Base-by-base conservation (phyloP, 2,888 invertebrate genomes). In the Chymomyza fuscimana region DNA sequence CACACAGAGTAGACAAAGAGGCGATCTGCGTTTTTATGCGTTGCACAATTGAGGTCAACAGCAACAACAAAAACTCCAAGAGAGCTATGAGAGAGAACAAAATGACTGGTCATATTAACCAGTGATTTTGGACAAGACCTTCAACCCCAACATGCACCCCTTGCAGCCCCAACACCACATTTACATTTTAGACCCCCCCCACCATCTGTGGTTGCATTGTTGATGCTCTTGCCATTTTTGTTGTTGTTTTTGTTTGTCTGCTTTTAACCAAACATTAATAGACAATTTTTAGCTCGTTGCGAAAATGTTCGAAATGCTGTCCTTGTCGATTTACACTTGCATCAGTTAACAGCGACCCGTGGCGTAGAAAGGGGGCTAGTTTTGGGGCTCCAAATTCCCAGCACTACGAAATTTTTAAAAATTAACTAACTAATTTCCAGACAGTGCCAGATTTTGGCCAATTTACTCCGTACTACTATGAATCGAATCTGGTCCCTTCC, bases 301-400 rank as follows among this genome's bases (percentile, higher is more conserved):
- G 60, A 76, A 58, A 66, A 71, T 72, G 72, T 71, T 67, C n/a
- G 32, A 32, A 65, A 61, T 7, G 62, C 65, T 61, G 61, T 67
- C 69, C 66, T 59, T 58, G 58, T 50, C 65, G 59, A 65, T 67
- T 63, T 66, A 60, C 40, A 29, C 32, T 68, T 63, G 56, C 68
- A 54, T 46, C 56, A 69, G 63, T 40, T 32, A 51, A 36, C 40
- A 36, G 64, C 63, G 52, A 32, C 5, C 29, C 56, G 15, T 5
- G 32, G 32, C 9, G 32, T 1, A 32, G 32, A 32, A 9, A 32
- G 32, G 32, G 32, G 32, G 32, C 9, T 5, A 9, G 9, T 32
- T 32, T 5, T 32, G 5, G 7, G 32, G 32, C 9, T 9, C 56
- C 32, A 32, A 54, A 29, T 56, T 7, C 32, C 7, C 32, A 7